Base-by-base conservation (phyloP, 2,113 vertebrate genomes). In the Callaeas wilsoni region DNA sequence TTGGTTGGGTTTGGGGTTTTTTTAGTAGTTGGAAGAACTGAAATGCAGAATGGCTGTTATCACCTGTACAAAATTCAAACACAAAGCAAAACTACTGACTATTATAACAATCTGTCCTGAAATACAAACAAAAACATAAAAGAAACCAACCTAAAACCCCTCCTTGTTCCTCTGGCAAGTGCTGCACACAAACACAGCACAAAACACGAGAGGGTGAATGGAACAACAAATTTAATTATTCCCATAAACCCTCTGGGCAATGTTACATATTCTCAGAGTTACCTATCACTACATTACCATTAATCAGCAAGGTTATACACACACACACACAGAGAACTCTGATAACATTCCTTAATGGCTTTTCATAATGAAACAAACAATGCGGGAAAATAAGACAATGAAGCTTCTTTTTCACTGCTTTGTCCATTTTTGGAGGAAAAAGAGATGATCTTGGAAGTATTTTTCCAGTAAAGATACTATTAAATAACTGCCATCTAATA, bases 311-410 rank as follows among this genome's bases (percentile, higher is more conserved):
- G 62, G 63, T 44, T 46, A 60, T 9, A 30, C 27, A 44, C 44
- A 33, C 9, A 33, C 9, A 42, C 7, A 49, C 6, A 49, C 9
- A 69, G 0, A 3, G 2, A 62, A 52, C 30, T 33, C 53, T 56
- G 37, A 52, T 62, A 68, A n/a, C 22, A 21, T n/a, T 80, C 59
- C 59, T 65, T 41, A 65, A 56, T 16, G 4, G 0, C 3, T 32
- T 64, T 37, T 68, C 32, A 9, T 49, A 70, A 63, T 30, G 18
- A 57, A 81, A 78, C 10, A 60, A 90, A 70, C 7, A 35, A 29
- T 1, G 1, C 44, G 25, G 50, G 55, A 87, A 62, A 89, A 44
- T 20, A 42, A 37, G 26, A 74, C 0, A 9, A 44, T 3, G 39
- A 60, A 37, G 46, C 7, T 57, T 35, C 20, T 60, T 78, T 74